Evolutionary conservation across 2,888 invertebrate genomes (phyloP).

Genomic region (Ichneumoninae sp.): DNA sequence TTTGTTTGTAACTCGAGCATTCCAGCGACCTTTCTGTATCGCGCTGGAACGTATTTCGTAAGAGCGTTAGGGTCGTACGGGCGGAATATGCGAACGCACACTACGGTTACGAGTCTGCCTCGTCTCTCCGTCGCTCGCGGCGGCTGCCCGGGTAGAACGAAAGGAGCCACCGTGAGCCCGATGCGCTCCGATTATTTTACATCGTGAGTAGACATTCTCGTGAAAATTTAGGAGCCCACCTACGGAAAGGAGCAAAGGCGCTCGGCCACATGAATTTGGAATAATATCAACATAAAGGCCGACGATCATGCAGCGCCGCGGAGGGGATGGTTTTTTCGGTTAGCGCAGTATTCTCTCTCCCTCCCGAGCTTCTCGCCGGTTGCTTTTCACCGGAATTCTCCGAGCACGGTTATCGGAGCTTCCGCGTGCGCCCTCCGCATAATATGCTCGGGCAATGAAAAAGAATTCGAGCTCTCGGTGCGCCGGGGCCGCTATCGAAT

Average conservation of each 20-base stretch:
- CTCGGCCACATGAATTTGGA: constrained; percentile 68
- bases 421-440: constrained; percentile 61
- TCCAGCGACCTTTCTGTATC: constrained; percentile 4
- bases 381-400: constrained; percentile 45
- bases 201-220: constrained; percentile 68
- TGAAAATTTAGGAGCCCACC: constrained; percentile 69
- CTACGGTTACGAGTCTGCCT: constrained; percentile 39
- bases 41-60: constrained; percentile 25
- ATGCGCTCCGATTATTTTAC: constrained; percentile 68
- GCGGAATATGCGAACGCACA: constrained; percentile 36
- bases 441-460: constrained; percentile 65
- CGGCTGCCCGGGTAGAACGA: constrained; percentile 20
- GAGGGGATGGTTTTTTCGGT: constrained; percentile 30
- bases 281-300: constrained; percentile 71
- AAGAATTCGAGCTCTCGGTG: constrained; percentile 58
- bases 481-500: constrained; percentile 39
- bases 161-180: constrained; percentile 32
- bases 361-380: constrained; percentile 40
- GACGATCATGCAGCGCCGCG: constrained; percentile 63
- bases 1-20: constrained; percentile 15
- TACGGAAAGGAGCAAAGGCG: constrained; percentile 11
- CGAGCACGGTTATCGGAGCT: constrained; percentile 62
- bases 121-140: constrained; percentile 17
- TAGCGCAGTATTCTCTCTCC: constrained; percentile 56
- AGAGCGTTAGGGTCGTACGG: constrained; percentile 41